Percentiles rank a stretch among this genome's conserved stretches.
These are phyloP conservation scores for Caenorhabditis becei DNA, from an alignment of 2,888 invertebrate species.

Conservation along the genomic window DNA sequence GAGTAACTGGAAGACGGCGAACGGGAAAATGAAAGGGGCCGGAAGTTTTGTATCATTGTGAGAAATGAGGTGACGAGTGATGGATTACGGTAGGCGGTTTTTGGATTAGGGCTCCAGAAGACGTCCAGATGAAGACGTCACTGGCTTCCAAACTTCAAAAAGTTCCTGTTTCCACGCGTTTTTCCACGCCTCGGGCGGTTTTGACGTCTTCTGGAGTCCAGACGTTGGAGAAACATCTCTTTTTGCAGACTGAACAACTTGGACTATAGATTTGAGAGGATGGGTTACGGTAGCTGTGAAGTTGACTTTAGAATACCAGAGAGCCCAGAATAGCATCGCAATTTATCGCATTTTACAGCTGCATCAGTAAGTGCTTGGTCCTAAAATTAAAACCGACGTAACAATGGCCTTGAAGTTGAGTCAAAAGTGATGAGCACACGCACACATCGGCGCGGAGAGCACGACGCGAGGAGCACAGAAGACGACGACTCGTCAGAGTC, in stretches of 20 bases:
- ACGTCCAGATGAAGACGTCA: background rate
- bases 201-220: background rate
- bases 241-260: too few species aligned
- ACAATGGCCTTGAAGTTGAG: slow-evolving; percentile 45
- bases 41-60: background rate
- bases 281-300: too few species aligned
- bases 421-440: slow-evolving; percentile 48
- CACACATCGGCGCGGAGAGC: background rate
- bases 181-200: background rate
- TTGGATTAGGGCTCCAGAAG: background rate
- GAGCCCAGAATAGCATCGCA: background rate
- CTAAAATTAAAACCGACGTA: slow-evolving; percentile 26
- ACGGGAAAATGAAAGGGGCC: background rate
- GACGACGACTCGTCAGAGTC: slow-evolving; percentile 53
- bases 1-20: background rate
- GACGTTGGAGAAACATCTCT: too few species aligned
- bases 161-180: background rate
- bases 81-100: too few species aligned
- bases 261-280: background rate
- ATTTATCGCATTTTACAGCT: too few species aligned
- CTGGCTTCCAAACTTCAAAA: background rate
- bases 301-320: too few species aligned
- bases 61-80: background rate
- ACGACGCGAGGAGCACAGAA: slow-evolving; percentile 11
- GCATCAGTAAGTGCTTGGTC: too few species aligned